phyloP scores from a whole-genome alignment of 2,797 vertebrate genomes.

The Alfaro cultratus region DNA sequence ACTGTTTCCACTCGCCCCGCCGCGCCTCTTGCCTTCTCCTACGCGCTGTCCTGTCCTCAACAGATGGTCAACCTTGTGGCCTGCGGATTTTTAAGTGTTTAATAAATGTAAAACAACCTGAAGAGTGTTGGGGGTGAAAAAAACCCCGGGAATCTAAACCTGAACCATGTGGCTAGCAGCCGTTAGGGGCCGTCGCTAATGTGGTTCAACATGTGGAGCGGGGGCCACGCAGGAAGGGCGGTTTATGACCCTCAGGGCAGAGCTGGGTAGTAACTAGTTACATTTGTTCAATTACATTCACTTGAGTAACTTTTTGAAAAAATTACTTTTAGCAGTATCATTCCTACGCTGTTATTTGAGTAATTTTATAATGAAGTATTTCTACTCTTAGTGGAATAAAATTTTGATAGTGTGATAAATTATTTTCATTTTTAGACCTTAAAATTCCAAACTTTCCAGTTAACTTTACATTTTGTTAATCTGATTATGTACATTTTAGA shows the following conservation, averaged over 20 bases:
- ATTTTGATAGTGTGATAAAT: too few species aligned
- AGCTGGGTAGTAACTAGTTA: too few species aligned
- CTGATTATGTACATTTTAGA: too few species aligned
- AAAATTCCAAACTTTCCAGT: too few species aligned
- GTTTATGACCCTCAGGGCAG: slow-evolving; percentile 73
- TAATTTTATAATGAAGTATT: too few species aligned
- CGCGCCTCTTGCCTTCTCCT: slow-evolving; percentile 61
- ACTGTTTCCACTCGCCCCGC: slow-evolving; percentile 65
- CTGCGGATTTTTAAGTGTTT: slow-evolving; percentile 81
- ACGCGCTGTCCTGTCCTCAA: slow-evolving; percentile 71
- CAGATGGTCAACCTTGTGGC: slow-evolving; percentile 78
- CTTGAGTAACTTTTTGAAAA: too few species aligned
- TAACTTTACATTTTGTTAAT: too few species aligned
- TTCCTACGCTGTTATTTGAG: too few species aligned
- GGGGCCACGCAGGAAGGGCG: slow-evolving; percentile 63
- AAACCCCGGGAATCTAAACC: slow-evolving; percentile 62
- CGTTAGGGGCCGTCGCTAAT: slow-evolving; percentile 76
- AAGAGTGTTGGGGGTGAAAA: slow-evolving; percentile 77
- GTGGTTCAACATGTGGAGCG: slow-evolving; percentile 75
- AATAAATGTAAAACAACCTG: slow-evolving; percentile 87
- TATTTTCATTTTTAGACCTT: too few species aligned
- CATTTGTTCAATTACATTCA: too few species aligned
- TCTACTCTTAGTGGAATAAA: too few species aligned
- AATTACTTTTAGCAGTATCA: too few species aligned
- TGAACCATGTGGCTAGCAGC: slow-evolving; percentile 79